Base-by-base conservation (phyloP, 2,888 invertebrate genomes). In the Craniophora ligustri region DNA sequence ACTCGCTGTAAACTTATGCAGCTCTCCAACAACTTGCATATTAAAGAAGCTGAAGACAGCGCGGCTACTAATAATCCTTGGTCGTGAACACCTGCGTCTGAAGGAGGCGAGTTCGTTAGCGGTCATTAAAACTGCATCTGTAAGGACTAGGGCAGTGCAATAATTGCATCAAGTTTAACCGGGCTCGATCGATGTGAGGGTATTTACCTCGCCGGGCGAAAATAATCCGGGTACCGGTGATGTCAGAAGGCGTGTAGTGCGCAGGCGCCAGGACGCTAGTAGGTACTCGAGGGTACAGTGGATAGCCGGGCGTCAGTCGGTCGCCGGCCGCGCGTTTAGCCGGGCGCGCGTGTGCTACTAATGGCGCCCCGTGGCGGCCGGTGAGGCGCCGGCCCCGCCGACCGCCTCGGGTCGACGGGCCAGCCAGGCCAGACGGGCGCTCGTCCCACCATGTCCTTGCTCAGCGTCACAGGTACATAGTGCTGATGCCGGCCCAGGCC, bases 361-460 rank as follows among this genome's bases (percentile, higher is more conserved):
- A 92, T 92, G 92, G 89, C 91, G 91, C 88, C 90, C 89, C 89
- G 91, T 87, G 91, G 92, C 91, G 91, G 92, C 91, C 92, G 92
- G 92, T 93, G 92, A 92, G 91, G 91, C 90, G 87, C 86, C 90
- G 89, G 91, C 92, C 92, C 92, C 92, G 92, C 92, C 92, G 92
- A 92, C 92, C 92, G 91, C 89, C 89, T 84, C 89, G 92, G 91
- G 92, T 92, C 92, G 92, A 91, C 92, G 92, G 92, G 92, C 89
- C 89, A 87, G 86, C 86, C 87, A 79, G 82, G 82, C 85, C 72
- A 68, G 73, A 73, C 79, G 88, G 85, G 81, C 85, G 81, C 79
- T 78, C 85, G 86, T 82, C 89, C 86, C 91, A 92, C 77, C 91
- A 94, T 94, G 93, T 93, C 93, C 86, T 91, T 94, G 85, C 93